A percentile compares a stretch with the other conserved stretches of the same genome.
These are phyloP conservation scores for Rhopalosiphum maidis DNA, from an alignment of 1,140 invertebrate genomes.

Conservation along the genomic window DNA sequence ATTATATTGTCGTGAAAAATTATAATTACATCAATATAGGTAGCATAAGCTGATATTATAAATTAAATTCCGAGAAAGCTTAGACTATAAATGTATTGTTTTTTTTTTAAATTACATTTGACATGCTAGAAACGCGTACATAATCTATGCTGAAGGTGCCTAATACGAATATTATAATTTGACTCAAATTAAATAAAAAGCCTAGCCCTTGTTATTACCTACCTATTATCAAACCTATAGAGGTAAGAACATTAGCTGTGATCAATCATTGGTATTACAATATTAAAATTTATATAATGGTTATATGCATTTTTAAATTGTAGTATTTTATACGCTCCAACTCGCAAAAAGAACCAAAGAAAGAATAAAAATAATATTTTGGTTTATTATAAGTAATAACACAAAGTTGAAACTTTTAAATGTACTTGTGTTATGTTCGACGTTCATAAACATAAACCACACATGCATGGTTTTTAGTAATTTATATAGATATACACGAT, in stretches of 20 bases:
- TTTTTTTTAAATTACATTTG: too few relatives aligned
- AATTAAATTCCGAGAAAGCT: neutral
- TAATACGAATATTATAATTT: neutral
- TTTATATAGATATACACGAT: too few relatives aligned
- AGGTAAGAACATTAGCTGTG: neutral
- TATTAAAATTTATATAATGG: neutral
- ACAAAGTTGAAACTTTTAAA: too few relatives aligned
- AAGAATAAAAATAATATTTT: too few relatives aligned
- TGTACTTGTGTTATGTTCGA: too few relatives aligned
- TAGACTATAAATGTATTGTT: neutral
- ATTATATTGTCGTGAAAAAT: neutral
- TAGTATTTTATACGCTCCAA: neutral
- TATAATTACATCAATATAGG: neutral
- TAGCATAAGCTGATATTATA: neutral
- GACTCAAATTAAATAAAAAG: neutral
- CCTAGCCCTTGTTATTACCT: neutral
- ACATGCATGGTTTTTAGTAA: too few relatives aligned
- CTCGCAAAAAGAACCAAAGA: neutral
- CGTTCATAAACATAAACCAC: too few relatives aligned
- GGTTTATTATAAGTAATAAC: neutral
- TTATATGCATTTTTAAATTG: too few relatives aligned
- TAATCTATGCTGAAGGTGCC: neutral
- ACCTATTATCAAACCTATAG: neutral
- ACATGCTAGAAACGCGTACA: too few relatives aligned
- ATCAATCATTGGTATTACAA: too few relatives aligned